Evolutionary conservation across 1,140 invertebrate genomes (phyloP).

Genomic region (Drosophila mojavensis): DNA sequence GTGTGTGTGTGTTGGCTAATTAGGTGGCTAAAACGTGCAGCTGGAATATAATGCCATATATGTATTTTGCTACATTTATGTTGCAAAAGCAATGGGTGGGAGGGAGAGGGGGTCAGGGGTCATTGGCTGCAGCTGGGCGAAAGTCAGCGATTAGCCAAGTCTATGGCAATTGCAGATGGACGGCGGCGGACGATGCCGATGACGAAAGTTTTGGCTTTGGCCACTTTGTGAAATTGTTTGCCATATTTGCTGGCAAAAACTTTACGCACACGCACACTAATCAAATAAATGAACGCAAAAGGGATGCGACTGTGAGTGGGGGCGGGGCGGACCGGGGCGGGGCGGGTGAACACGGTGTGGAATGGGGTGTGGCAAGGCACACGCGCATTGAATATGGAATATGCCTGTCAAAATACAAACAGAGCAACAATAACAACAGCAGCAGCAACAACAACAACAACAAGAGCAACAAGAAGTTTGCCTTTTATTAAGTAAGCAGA

Average conservation of each 20-base stretch:
- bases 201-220: constrained; percentile 67
- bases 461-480: constrained; percentile 54
- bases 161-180: constrained; percentile 45
- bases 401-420: constrained; percentile 41
- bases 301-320: background rate
- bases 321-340: no score
- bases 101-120: background rate
- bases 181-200: constrained; percentile 52
- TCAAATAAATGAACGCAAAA: constrained; percentile 69
- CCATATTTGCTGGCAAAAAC: constrained; percentile 76
- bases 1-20: constrained; percentile 32
- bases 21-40: constrained; percentile 39
- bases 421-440: background rate
- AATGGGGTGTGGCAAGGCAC: background rate
- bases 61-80: background rate
- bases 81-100: background rate
- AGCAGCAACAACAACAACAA: constrained; percentile 32
- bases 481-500: constrained; percentile 71
- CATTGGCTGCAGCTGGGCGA: constrained; percentile 15
- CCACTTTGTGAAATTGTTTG: constrained; percentile 81
- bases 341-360: no score
- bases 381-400: constrained; percentile 64
- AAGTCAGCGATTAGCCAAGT: constrained; percentile 76
- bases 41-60: constrained; percentile 1
- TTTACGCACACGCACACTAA: constrained; percentile 62